Conservation (phyloP, 1,140 invertebrate genomes). For the Calycopis cecrops region DNA sequence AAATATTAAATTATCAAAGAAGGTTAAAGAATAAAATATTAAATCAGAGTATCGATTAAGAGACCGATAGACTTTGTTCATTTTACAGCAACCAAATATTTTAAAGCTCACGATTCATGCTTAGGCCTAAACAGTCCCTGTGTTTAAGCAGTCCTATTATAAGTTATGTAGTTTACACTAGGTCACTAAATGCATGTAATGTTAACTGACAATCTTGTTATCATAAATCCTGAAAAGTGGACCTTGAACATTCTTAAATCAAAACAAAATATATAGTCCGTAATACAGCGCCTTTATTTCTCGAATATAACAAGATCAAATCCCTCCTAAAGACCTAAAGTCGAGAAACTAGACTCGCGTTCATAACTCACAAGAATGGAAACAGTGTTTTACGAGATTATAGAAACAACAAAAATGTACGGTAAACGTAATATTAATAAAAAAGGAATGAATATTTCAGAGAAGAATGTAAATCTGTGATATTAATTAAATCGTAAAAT, state of each 20-base stretch:
- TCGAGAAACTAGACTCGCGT: neutral
- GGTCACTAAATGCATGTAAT: no score
- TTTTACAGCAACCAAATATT: no score
- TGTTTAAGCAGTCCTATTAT: no score
- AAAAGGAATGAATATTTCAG: slow-evolving; percentile 7
- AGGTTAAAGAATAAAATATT: no score
- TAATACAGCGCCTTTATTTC: neutral
- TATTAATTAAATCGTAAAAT: slow-evolving; percentile 38
- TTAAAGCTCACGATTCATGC: no score
- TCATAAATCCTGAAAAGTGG: neutral
- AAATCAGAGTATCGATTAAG: no score
- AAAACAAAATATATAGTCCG: neutral
- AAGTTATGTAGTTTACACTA: no score
- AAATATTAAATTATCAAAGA: no score
- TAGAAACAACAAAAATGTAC: neutral
- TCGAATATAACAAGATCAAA: neutral
- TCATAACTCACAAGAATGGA: slow-evolving; percentile 4
- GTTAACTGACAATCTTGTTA: no score
- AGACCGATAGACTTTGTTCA: no score
- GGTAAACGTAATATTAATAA: neutral
- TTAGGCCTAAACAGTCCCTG: no score
- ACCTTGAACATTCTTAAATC: slow-evolving; percentile 1
- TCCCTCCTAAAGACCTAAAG: slow-evolving; percentile 5
- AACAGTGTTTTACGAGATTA: neutral
- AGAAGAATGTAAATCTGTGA: slow-evolving; percentile 12